These are phyloP conservation scores for Drosophila baimaii DNA, from an alignment of 1,140 invertebrate genomes.

Conservation along the genomic window DNA sequence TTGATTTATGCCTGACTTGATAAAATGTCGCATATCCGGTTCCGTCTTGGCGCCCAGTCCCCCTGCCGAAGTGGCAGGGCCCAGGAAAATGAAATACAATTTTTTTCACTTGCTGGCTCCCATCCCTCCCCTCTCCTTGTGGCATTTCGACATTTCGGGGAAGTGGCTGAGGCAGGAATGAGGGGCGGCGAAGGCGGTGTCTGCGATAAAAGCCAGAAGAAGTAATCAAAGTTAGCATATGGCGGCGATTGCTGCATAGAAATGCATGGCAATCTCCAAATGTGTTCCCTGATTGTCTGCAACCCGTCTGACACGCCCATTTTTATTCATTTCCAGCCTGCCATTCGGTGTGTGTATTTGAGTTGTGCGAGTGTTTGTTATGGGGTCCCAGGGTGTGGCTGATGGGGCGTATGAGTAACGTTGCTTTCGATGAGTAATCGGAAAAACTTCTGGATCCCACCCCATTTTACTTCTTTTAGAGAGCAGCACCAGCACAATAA, in stretches of 20 bases:
- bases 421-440: constrained; percentile 14
- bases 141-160: constrained; percentile 8
- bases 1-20: constrained; percentile 65
- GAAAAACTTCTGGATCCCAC: background rate
- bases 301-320: constrained; percentile 55
- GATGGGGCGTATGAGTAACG: constrained; percentile 43
- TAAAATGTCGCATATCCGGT: constrained; percentile 62
- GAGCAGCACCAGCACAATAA: constrained; percentile 12
- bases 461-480: background rate
- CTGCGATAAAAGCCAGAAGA: constrained; percentile 58
- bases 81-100: constrained; percentile 56
- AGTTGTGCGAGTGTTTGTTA: constrained; percentile 40
- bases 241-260: constrained; percentile 46
- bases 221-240: constrained; percentile 76
- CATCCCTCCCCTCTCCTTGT: background rate
- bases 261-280: constrained; percentile 68
- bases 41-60: constrained; percentile 24
- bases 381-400: constrained; percentile 14
- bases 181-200: background rate
- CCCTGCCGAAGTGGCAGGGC: constrained; percentile 18
- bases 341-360: constrained; percentile 2
- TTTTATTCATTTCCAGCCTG: constrained; percentile 49
- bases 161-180: background rate
- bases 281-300: constrained; percentile 69
- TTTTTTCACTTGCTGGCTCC: constrained; percentile 25